Base-by-base conservation (phyloP, 2,113 vertebrate species). In the Chaenocephalus aceratus region DNA sequence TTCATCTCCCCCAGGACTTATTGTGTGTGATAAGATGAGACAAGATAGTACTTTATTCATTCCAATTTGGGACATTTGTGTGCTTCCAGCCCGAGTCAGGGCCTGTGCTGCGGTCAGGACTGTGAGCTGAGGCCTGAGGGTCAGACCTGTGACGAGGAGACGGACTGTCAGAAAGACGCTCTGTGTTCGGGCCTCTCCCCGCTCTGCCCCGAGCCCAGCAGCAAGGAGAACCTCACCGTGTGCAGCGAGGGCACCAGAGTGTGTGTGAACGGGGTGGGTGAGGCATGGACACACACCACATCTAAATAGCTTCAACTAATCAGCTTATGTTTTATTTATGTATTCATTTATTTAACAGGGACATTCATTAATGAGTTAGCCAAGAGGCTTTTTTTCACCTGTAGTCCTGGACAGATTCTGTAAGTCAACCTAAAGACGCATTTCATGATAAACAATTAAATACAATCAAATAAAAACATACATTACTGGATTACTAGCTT, bases 181-280 rank as follows among this genome's bases (percentile, higher is more conserved):
- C 5, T 56, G 53, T 97, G 96, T 79, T 88, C 93, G 1, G 96
- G 96, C 26, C 44, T 68, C 3, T 88, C 89, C 1, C 72, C 95
- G 0, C 0, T 56, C 65, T 97, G 96, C 61, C 92, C 95, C 0
- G 10, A 74, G 9, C 91, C 95, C 0, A 21, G 34, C 0, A 66
- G 92, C 65, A 96, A 95, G 85, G 91, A 93, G 48, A 94, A 96
- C 88, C 86, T 95, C 78, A 96, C 93, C 0, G 16, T 90, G 67
- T 97, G 96, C 85, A 92, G 91, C 51, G 56, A 86, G 56, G 93
- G 90, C 30, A 95, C 94, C 0, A 93, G 93, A 0, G 91, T 96
- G 68, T 96, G 96, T 60, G 44, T 94, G 57, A 93, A 91, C 1
- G 96, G 96, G 95, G 96, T 96, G 86, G 95, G 96, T 96, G 86